Base-by-base conservation (phyloP, 2,113 vertebrate genomes). In the Oostethus manadensis region DNA sequence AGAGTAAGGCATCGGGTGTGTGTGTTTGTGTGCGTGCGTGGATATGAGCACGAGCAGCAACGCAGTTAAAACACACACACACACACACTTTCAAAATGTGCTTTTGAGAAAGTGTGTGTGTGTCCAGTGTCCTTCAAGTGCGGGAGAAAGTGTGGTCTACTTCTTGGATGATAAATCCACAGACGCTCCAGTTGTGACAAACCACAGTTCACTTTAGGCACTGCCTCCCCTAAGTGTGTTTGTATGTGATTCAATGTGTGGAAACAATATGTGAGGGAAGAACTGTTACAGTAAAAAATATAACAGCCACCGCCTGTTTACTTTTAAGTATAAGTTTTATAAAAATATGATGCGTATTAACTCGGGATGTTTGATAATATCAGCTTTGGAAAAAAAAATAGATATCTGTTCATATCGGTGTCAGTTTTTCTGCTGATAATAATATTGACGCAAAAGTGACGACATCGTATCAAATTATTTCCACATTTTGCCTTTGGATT, bases 141-240 rank as follows among this genome's bases (percentile, higher is more conserved):
- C 68, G 21, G 40, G 56, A 61, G 13, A 64, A 66, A 60, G 42
- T 62, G 62, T 64, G 68, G 62, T 67, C 59, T 62, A 73, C 69
- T 75, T 76, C 46, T 33, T 59, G 51, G 40, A 57, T 82, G 68
- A 85, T 80, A 73, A 84, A 87, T 78, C 74, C 56, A 18, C 62
- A 3, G 38, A 55, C 38, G 61, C 62, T 60, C 64, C 33, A 59
- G 60, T 69, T 73, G 68, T 76, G 76, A 85, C 77, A 82, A 84
- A 80, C 63, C 68, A 68, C 71, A 42, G 73, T 72, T 81, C 74
- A 78, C 51, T 68, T 64, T 66, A 29, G 35, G 49, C 61, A 60
- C 67, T 53, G 55, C 55, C 57, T 70, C 64, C 68, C 48, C 33
- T 48, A 51, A 61, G 63, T 70, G 51, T 64, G 55, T 68, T 56